These are phyloP conservation scores for Jacana jacana DNA, from an alignment of 2,113 vertebrate genomes.

Conservation along the genomic window DNA sequence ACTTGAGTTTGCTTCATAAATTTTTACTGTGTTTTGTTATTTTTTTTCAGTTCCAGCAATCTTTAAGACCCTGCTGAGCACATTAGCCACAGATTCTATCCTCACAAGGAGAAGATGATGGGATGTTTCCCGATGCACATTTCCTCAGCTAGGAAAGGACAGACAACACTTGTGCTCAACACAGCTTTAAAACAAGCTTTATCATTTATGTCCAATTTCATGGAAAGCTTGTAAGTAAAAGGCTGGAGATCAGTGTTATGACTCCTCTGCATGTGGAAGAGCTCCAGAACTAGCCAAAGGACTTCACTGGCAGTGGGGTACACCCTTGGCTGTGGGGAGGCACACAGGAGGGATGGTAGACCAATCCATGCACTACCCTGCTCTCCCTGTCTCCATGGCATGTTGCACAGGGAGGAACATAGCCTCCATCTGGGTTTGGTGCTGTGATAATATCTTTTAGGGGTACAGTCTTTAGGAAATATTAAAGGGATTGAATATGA, in stretches of 20 bases:
- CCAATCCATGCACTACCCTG: accelerated
- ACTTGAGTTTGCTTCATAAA: neutral
- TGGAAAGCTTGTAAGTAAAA: neutral
- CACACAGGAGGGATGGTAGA: neutral
- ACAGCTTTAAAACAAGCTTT: neutral
- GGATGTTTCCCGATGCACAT: neutral
- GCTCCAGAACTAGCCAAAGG: neutral
- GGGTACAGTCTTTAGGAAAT: neutral
- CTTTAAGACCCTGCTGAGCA: neutral
- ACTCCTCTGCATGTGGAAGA: neutral
- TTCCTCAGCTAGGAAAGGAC: neutral
- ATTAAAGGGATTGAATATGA: accelerated
- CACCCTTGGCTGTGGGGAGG: neutral
- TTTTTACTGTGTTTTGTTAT: neutral
- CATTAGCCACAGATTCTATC: neutral
- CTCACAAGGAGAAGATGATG: neutral
- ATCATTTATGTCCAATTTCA: neutral
- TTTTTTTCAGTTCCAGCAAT: neutral
- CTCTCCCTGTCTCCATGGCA: accelerated
- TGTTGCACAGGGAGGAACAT: neutral
- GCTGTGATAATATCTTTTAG: neutral
- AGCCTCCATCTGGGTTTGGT: neutral
- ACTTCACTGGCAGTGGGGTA: neutral
- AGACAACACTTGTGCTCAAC: accelerated
- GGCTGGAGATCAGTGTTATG: neutral